These are phyloP conservation scores for Tenodera sinensis DNA, from an alignment of 2,888 invertebrate species.

Conservation along the genomic window DNA sequence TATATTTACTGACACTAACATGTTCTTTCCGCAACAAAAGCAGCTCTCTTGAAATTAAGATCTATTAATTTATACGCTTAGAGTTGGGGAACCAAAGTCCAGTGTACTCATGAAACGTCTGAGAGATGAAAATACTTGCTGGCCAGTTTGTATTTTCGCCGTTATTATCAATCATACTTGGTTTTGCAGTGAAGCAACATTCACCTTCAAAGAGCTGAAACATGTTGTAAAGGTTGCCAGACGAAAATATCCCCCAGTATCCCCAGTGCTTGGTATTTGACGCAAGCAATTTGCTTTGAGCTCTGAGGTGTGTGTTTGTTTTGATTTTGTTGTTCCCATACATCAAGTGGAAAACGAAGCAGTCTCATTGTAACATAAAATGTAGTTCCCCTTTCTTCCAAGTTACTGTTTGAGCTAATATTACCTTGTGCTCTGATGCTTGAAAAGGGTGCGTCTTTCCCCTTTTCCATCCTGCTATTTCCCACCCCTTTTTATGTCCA, in stretches of 20 bases:
- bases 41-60: too few species aligned
- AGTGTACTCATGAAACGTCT: too few species aligned
- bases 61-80: too few species aligned
- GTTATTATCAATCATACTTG: too few species aligned
- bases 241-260: not conserved
- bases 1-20: too few species aligned
- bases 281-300: not conserved
- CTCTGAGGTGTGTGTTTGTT: not conserved
- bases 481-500: not conserved
- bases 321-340: not conserved
- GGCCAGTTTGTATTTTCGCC: too few species aligned
- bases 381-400: not conserved
- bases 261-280: not conserved
- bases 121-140: too few species aligned
- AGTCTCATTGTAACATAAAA: not conserved
- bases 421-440: not conserved
- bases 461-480: not conserved
- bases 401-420: not conserved
- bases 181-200: too few species aligned
- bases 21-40: too few species aligned
- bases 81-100: too few species aligned
- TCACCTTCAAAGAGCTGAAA: not conserved
- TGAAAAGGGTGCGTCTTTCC: not conserved
- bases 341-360: not conserved
- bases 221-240: not conserved